Evolutionary conservation across 37 sponge, comb jelly and placozoan species (phyloP).

Genomic region (Haliclona indistincta): DNA sequence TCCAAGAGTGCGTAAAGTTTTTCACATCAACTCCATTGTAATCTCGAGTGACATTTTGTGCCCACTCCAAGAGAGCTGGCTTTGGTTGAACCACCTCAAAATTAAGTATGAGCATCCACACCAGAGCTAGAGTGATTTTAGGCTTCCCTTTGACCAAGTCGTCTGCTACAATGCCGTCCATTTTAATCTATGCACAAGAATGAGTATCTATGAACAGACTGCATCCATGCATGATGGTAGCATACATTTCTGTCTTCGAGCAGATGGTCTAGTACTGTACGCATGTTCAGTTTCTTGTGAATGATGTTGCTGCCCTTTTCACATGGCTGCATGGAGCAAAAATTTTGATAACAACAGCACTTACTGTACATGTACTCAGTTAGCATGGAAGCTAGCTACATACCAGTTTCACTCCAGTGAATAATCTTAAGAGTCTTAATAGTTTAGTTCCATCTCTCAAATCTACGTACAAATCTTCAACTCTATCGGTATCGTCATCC

Average conservation of each 20-base stretch:
- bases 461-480: slow-evolving; percentile 78
- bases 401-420: slow-evolving; percentile 80
- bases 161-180: slow-evolving; percentile 53
- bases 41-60: slow-evolving; percentile 61
- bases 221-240: background rate
- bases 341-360: too few relatives aligned
- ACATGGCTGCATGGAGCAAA: too few relatives aligned
- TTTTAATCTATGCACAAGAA: background rate
- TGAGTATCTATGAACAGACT: background rate
- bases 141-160: slow-evolving; percentile 84
- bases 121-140: slow-evolving; percentile 82
- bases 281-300: slow-evolving; percentile 76
- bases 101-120: slow-evolving; percentile 87
- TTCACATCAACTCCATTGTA: slow-evolving; percentile 73
- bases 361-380: too few relatives aligned
- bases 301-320: slow-evolving; percentile 86
- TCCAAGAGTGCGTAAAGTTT: slow-evolving; percentile 79
- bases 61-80: slow-evolving; percentile 67
- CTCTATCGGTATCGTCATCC: too few relatives aligned
- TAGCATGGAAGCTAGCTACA: too few relatives aligned
- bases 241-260: slow-evolving; percentile 7
- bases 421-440: slow-evolving; percentile 70
- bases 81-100: slow-evolving; percentile 75
- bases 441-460: slow-evolving; percentile 81
- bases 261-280: slow-evolving; percentile 61